phyloP scores from a whole-genome alignment of 1,140 invertebrate species.

The Meloidogyne chitwoodi region DNA sequence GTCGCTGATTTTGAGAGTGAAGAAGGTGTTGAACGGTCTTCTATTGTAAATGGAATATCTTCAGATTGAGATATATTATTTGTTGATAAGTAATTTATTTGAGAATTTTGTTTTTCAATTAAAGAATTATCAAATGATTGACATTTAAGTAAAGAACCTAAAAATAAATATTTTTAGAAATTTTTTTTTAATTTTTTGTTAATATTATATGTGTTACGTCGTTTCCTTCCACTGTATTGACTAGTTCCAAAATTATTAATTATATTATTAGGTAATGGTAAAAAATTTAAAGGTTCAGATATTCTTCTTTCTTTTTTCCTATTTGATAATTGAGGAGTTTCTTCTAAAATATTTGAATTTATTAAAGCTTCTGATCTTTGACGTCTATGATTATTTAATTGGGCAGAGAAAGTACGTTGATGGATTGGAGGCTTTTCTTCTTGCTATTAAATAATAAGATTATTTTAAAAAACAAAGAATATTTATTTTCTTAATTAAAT shows the following conservation, averaged over 20 bases:
- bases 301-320: not conserved
- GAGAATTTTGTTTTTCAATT: not conserved
- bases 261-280: not conserved
- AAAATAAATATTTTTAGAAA: not conserved
- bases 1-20: slow-evolving; percentile 28
- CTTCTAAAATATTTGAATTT: not conserved
- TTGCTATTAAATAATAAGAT: not conserved
- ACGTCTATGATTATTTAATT: not conserved
- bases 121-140: not conserved
- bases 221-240: not conserved
- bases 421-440: not conserved
- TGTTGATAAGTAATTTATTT: not conserved
- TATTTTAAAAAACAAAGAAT: no score
- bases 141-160: not conserved
- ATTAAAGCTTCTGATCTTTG: not conserved
- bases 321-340: not conserved
- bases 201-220: not conserved
- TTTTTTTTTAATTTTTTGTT: no score
- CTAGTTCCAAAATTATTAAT: not conserved
- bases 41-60: not conserved
- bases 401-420: not conserved
- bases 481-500: no score
- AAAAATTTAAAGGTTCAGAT: not conserved
- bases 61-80: not conserved
- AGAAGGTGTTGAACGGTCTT: slow-evolving; percentile 24